Conservation (phyloP, 2,888 invertebrate species). For the Galerucella pusilla region DNA sequence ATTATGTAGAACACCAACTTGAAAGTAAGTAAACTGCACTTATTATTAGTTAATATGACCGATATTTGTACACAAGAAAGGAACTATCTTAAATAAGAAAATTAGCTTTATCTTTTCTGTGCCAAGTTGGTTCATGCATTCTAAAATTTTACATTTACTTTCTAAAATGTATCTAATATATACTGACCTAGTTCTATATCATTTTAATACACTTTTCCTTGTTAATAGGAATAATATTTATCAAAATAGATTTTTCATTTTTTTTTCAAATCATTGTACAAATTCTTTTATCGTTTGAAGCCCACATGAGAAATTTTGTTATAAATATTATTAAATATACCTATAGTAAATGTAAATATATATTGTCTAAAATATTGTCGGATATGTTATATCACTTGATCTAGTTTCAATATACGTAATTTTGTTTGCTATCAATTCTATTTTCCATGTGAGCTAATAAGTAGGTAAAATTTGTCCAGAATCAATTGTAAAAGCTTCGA, state of each 20-base stretch:
- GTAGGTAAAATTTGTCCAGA: not conserved
- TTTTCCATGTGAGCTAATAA: slow-evolving; percentile 52
- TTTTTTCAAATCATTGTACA: slow-evolving; percentile 43
- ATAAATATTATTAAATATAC: slow-evolving; percentile 48
- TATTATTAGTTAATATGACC: slow-evolving; percentile 27
- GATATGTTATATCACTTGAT: slow-evolving; percentile 58
- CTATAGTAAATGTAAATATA: slow-evolving; percentile 47
- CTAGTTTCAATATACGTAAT: slow-evolving; percentile 45
- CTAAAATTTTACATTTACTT: slow-evolving; percentile 18
- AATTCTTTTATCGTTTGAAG: slow-evolving; percentile 48
- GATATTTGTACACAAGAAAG: slow-evolving; percentile 24
- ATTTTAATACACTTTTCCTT: slow-evolving; percentile 30
- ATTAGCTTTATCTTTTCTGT: slow-evolving; percentile 12
- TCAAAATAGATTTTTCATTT: slow-evolving; percentile 48
- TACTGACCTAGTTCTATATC: slow-evolving; percentile 24
- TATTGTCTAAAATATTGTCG: slow-evolving; percentile 61
- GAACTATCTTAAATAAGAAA: not conserved
- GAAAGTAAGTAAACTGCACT: not conserved
- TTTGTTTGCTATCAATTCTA: slow-evolving; percentile 38
- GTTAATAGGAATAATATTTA: slow-evolving; percentile 41
- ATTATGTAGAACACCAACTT: not conserved
- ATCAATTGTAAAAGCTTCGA: too few species aligned
- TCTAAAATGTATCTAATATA: slow-evolving; percentile 16
- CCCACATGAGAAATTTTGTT: slow-evolving; percentile 55
- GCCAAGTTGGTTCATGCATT: slow-evolving; percentile 25